Base-by-base conservation (phyloP, 2,113 vertebrate genomes). In the Gavialis gangeticus region DNA sequence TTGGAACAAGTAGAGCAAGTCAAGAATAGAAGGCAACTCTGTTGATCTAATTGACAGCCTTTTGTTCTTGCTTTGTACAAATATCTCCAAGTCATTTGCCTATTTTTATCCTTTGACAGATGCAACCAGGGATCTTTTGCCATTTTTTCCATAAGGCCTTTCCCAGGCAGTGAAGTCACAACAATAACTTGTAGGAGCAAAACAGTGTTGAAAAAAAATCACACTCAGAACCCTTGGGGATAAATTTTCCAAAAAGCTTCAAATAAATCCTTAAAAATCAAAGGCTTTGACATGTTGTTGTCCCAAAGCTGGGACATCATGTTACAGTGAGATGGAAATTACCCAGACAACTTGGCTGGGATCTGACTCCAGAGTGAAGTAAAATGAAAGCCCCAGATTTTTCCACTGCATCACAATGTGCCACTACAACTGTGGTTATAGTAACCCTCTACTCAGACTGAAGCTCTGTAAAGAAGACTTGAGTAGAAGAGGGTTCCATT, bases 221-320 rank as follows among this genome's bases (percentile, higher is more conserved):
- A 19, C 69, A 34, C 4, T 19, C 56, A 78, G 63, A 88, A 28
- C 46, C 46, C 22, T 0, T 0, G 10, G 63, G 83, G 63, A 84
- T 62, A 0, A 0, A 57, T 89, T 92, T 79, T 34, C 83, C 34
- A 66, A 4, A 71, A 18, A 22, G 12, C 82, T 64, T 18, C 56
- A 58, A 57, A 71, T 37, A 84, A 66, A 16, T 64, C 73, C 78
- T 56, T 54, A 37, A 93, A 88, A 81, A 34, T 5, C 21, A 13
- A 4, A 30, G 1, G 14, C 84, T 93, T 86, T 64, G 83, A 19
- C 19, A 62, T 60, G 83, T 91, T 59, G 28, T 34, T 83, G 10
- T 12, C 2, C 46, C 0, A 19, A 76, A 91, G 63, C 13, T 78
- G 69, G 54, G n/a, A 37, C 19, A 58, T 7, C 54, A 75, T 84